These are phyloP conservation scores for Dioctria linearis DNA, from an alignment of 2,888 invertebrate genomes.

Conservation along the genomic window DNA sequence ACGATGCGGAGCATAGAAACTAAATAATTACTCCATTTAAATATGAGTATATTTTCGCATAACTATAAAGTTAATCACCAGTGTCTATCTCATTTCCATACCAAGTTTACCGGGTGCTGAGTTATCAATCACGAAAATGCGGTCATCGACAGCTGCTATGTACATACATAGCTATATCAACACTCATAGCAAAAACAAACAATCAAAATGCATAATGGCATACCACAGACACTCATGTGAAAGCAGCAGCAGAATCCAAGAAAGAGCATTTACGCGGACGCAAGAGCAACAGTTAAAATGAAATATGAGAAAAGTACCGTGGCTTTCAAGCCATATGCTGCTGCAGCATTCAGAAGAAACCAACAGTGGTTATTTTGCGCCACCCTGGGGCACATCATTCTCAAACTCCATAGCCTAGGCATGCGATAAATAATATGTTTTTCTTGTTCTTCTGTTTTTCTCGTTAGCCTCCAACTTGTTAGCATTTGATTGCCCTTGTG, in stretches of 20 bases:
- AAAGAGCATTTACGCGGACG: not conserved
- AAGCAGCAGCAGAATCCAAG: not conserved
- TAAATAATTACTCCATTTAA: too few relatives aligned
- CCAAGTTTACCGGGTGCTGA: not conserved
- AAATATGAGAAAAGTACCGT: not conserved
- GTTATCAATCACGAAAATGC: conserved; percentile 18
- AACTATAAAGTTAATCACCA: too few relatives aligned
- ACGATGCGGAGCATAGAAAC: too few relatives aligned
- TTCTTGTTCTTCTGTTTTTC: not conserved
- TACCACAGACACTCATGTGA: conserved; percentile 8
- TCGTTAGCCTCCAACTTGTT: conserved; percentile 25
- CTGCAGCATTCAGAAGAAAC: not conserved
- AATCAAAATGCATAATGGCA: conserved; percentile 17
- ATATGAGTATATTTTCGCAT: too few relatives aligned
- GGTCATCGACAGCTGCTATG: conserved; percentile 11
- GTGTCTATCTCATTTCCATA: too few relatives aligned
- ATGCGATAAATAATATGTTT: conserved; percentile 14
- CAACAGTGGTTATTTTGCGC: conserved; percentile 19
- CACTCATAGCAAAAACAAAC: conserved; percentile 26
- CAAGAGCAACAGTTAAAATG: not conserved
- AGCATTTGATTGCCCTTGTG: not conserved
- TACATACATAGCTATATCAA: not conserved
- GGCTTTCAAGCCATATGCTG: not conserved
- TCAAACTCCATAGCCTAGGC: not conserved
- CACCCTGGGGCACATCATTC: conserved; percentile 35